Percentiles rank a stretch among this genome's conserved stretches.
phyloP scores from a whole-genome alignment of 1,140 invertebrate genomes.

The Drosophila aff. region DNA sequence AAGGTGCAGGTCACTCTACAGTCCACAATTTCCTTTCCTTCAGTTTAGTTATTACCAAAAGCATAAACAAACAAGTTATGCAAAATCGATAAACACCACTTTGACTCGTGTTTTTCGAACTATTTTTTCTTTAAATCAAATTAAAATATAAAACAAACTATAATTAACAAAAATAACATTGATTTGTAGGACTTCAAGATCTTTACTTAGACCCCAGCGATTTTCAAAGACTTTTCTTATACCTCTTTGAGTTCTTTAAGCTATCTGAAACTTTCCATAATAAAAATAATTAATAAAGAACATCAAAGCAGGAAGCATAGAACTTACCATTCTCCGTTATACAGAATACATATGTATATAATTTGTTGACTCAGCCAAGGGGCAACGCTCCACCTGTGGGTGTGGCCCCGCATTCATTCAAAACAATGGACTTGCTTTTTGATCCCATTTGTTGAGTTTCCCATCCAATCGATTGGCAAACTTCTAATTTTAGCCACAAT shows the following conservation, averaged over 20 bases:
- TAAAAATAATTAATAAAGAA: not conserved
- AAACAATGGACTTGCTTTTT: constrained; percentile 36
- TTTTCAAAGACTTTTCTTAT: not conserved
- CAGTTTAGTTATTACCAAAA: not conserved
- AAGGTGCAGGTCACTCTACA: not conserved
- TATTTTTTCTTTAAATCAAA: not conserved
- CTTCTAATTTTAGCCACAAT: constrained; percentile 63
- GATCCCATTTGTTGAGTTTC: constrained; percentile 30
- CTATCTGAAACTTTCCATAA: not conserved
- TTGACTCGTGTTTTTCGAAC: not conserved
- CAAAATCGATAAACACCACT: not conserved
- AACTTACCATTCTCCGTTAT: not conserved
- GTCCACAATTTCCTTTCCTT: not conserved
- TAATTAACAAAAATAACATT: not conserved
- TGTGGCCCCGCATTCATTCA: constrained; percentile 20
- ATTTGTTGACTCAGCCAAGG: not conserved
- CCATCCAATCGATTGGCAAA: constrained; percentile 58
- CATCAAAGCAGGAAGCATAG: not conserved
- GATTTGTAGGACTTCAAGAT: not conserved
- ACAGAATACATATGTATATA: not conserved
- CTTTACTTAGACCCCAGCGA: no score
- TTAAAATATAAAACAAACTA: not conserved
- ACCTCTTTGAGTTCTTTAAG: not conserved
- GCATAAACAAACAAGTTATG: not conserved
- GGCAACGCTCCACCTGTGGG: constrained; percentile 35